Base-by-base conservation (phyloP, 2,888 invertebrate genomes). In the Choristoneura rosaceana region DNA sequence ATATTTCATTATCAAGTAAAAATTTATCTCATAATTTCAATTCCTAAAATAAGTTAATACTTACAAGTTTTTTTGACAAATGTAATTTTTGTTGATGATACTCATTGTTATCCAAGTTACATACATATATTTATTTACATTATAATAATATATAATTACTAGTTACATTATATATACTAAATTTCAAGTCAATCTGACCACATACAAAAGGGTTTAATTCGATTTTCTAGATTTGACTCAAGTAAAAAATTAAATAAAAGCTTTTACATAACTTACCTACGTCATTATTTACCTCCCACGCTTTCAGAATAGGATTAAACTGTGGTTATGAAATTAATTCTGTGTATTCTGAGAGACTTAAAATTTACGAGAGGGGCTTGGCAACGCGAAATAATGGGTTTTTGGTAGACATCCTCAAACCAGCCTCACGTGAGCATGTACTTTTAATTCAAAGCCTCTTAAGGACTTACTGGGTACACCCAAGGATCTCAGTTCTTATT, bases 291-390 rank as follows among this genome's bases (percentile, higher is more conserved):
- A n/a, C 12, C 34, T 14, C 45, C 47, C 58, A 25, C 47, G 50
- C 45, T 25, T 25, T 14, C 25, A 17, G 17, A 50, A 59, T 25
- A 64, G 64, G 64, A 59, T 64, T 64, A 64, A 47, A 34, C 47
- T 33, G 64, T 41, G 50, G 58, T 50, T 50, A 47, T 61, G 47
- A 64, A 70, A 64, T 59, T 59, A 59, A 70, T 70, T 70, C 64
- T 17, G 34, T 17, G 38, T 15, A 59, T 25, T 17, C 60, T 62
- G 12, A 64, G 45, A 63, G 64, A 64, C 64, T 64, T 47, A 43
- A 52, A 67, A 55, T 61, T 33, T 64, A 47, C n/a, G 47, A 9
- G 45, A 69, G 63, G 69, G 70, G n/a, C 10, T 47, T 61, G 12
- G 43, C 55, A 33, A 43, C 45, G 62, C 45, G 33, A 63, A 25